Percentiles rank a stretch among this genome's conserved stretches.
phyloP scores from a whole-genome alignment of 2,888 invertebrate genomes.

The Hydrotaea cyrtoneurina region DNA sequence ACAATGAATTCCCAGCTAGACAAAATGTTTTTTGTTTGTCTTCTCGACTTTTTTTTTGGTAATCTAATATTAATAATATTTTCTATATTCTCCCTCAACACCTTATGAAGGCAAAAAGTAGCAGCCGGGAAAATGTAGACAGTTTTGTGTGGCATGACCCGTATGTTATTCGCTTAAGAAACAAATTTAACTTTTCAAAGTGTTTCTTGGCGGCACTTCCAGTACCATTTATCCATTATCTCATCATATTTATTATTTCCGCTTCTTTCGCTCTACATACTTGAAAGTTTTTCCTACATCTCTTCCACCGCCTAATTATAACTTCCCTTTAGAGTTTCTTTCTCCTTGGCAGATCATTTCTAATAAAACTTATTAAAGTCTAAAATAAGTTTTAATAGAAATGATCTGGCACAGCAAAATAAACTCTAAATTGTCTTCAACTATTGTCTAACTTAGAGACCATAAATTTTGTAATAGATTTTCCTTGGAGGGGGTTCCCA shows the following conservation, averaged over 20 bases:
- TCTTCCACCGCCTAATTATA: not conserved
- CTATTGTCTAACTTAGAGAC: not conserved
- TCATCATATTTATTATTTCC: not conserved
- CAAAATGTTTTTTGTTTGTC: no score
- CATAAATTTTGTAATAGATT: not conserved
- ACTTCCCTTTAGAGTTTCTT: not conserved
- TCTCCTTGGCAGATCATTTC: not conserved
- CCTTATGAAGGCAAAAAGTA: no score
- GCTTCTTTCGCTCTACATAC: not conserved
- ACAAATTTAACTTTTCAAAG: no score
- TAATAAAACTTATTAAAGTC: not conserved
- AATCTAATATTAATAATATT: no score
- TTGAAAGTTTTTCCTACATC: no score
- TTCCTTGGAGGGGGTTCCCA: no score
- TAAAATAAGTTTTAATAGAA: not conserved
- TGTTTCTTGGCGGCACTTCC: not conserved
- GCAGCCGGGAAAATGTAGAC: no score
- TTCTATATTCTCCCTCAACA: no score
- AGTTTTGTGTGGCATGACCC: no score
- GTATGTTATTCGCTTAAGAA: no score
- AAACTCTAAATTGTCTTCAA: not conserved
- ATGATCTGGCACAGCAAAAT: not conserved
- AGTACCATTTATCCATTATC: not conserved
- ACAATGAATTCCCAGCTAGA: no score
- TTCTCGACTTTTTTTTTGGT: no score